Evolutionary conservation across 2,113 vertebrate genomes (phyloP).

Genomic region (Varanus komodoensis): DNA sequence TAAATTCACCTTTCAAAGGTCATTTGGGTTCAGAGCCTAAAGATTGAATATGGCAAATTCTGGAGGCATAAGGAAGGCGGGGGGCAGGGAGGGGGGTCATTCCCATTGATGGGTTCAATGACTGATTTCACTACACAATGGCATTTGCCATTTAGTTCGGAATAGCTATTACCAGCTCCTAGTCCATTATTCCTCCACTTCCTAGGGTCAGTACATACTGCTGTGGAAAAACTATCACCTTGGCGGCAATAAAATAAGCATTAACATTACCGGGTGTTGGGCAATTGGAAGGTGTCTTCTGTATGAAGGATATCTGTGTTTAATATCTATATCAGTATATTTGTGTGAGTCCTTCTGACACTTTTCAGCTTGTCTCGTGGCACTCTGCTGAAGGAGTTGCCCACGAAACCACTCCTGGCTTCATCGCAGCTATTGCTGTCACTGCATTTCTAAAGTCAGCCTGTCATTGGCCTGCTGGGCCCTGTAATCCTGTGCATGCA

Average conservation of each 20-base stretch:
- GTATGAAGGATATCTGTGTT: conserved; percentile 52
- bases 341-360: conserved; percentile 1
- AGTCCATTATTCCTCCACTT: conserved; percentile 62
- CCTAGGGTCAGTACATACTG: conserved; percentile 67
- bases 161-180: conserved; percentile 71
- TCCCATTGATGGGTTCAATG: conserved; percentile 70
- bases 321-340: conserved; percentile 46
- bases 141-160: conserved; percentile 69
- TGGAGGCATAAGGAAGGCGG: conserved; percentile 62
- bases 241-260: conserved; percentile 69
- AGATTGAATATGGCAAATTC: conserved; percentile 67
- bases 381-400: neutral
- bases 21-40: conserved; percentile 66
- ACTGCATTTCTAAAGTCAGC: neutral
- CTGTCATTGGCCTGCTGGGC: conserved; percentile 7
- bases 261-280: conserved; percentile 64
- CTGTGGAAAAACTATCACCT: conserved; percentile 64
- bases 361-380: conserved; percentile 51
- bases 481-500: neutral
- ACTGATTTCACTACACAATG: conserved; percentile 71
- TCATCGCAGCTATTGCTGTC: neutral
- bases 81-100: conserved; percentile 59
- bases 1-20: conserved; percentile 76
- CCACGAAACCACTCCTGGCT: neutral
- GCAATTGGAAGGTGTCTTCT: conserved; percentile 65